Evolutionary conservation across 2,888 invertebrate species (phyloP), one percentile per base, ranked within the genome.

Genomic region (Caenorhabditis uteleia): DNA sequence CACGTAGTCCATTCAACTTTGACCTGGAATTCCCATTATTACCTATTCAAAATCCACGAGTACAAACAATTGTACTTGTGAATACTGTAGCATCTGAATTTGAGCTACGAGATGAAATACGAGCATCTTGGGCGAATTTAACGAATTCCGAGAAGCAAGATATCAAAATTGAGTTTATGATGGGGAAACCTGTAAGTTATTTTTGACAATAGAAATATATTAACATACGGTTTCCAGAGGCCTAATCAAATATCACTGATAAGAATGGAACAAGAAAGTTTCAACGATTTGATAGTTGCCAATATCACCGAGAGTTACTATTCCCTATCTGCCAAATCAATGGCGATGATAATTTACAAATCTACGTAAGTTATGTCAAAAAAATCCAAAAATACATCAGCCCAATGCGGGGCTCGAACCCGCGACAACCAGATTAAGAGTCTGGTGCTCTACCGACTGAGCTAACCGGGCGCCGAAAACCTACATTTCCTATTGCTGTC

Each of bases 401-500:
- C 77, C 75, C 77, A 72, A 77, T 77, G 74, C 75, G 78, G 77
- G 77, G 77, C 78, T 78, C 78, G 77, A 78, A 76, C 77, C 78
- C 77, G 77, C 76, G 77, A 77, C 75, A 77, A 69, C 77, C 77
- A 77, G 77, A 77, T 77, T 77, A 77, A 77, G 77, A 77, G 77
- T 77, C 77, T 77, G 77, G 77, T 77, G 77, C 77, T 77, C 77
- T 77, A 77, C 77, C 77, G 75, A 78, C 78, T 78, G 77, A 77
- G 78, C 78, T 78, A 78, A 77, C 77, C 76, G 75, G 75, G 70
- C 75, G 56, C 60, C 25, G 40, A 34, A 34, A 34, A n/a, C n/a
- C n/a, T n/a, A n/a, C n/a, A n/a, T n/a, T n/a, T n/a, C n/a, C n/a
- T n/a, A n/a, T n/a, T n/a, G n/a, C n/a, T 7, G n/a, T 23, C 26